Percentiles rank a stretch among this genome's conserved stretches.
Evolutionary conservation across 2,797 vertebrate genomes (phyloP).

Genomic region (Hypotaenidia okinawae): DNA sequence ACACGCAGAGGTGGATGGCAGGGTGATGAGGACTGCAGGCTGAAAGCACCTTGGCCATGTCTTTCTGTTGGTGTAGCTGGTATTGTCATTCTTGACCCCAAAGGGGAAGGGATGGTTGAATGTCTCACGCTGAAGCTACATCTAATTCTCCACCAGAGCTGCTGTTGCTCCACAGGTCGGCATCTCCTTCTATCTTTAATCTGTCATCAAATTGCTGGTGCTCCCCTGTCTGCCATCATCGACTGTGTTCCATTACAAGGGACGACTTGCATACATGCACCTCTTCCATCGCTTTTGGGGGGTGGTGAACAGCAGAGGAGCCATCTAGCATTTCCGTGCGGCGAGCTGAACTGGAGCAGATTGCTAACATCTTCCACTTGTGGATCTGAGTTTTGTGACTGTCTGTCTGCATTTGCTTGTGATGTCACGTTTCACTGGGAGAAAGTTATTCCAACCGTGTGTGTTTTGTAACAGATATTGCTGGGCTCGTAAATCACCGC

Average conservation of each 20-base stretch:
- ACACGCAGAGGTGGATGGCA: not conserved
- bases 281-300: not conserved
- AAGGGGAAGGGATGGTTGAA: not conserved
- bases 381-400: not conserved
- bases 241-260: not conserved
- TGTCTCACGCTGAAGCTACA: not conserved
- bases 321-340: not conserved
- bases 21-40: not conserved
- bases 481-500: not conserved
- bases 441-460: not conserved
- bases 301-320: not conserved
- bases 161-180: not conserved
- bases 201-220: not conserved
- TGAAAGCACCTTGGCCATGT: not conserved
- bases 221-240: not conserved
- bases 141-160: not conserved
- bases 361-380: not conserved
- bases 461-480: constrained; percentile 1
- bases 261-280: not conserved
- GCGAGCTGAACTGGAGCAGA: not conserved
- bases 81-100: not conserved
- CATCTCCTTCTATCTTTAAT: not conserved
- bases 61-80: not conserved
- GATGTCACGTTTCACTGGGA: not conserved
- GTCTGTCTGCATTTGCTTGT: not conserved